phyloP scores from a whole-genome alignment of 2,797 vertebrate species.

The Brachyalestes nurse region DNA sequence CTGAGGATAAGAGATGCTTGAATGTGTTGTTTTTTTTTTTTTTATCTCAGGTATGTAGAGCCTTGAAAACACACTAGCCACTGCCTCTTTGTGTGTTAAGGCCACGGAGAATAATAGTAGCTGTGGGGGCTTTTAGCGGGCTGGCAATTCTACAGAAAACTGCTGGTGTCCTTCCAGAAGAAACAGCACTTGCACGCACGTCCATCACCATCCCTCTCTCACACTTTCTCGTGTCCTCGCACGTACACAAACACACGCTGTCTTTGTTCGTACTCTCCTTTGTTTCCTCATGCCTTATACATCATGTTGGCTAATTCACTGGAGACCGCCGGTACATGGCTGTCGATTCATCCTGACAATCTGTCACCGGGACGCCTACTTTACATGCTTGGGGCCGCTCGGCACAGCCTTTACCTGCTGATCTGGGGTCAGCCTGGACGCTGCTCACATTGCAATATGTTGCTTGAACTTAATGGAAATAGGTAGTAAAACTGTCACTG shows the following conservation, averaged over 20 bases:
- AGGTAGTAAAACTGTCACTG: not conserved
- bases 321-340: constrained; percentile 27
- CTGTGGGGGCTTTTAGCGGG: constrained; percentile 48
- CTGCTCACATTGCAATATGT: not conserved
- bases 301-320: constrained; percentile 33
- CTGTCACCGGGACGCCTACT: constrained; percentile 13
- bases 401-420: not conserved
- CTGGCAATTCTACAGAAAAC: constrained; percentile 68
- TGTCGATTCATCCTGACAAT: constrained; percentile 23
- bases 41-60: not conserved
- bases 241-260: not conserved
- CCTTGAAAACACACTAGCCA: constrained; percentile 11
- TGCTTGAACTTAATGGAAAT: not conserved
- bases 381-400: not conserved
- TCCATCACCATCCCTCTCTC: constrained; percentile 11
- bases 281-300: constrained; percentile 45
- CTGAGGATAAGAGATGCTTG: not conserved
- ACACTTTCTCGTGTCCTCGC: not conserved
- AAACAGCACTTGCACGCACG: constrained; percentile 59
- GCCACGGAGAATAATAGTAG: not conserved
- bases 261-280: constrained; percentile 22
- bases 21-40: not conserved
- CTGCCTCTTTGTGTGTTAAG: constrained; percentile 5
- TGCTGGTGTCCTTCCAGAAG: constrained; percentile 69
- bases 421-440: not conserved